These are phyloP conservation scores for Calameuta filiformis DNA, from an alignment of 2,888 invertebrate genomes.

Conservation along the genomic window DNA sequence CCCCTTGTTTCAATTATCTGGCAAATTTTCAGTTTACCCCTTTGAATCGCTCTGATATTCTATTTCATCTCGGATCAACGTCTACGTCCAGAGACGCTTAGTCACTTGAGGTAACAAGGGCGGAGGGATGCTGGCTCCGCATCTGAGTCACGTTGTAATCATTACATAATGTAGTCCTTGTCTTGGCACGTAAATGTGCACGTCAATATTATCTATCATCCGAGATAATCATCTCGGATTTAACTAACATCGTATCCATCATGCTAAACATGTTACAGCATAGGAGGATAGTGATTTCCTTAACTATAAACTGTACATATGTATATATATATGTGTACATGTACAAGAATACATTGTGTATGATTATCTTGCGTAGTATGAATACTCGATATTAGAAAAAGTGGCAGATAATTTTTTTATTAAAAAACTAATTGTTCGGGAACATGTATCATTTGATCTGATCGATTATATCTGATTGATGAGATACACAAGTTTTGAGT, in stretches of 20 bases:
- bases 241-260: not conserved
- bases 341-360: not conserved
- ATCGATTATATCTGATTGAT: not conserved
- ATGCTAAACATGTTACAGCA: not conserved
- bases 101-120: constrained; percentile 10
- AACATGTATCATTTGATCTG: not conserved
- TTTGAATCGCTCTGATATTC: not conserved
- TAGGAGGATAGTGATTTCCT: not conserved
- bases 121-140: not conserved
- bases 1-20: not conserved
- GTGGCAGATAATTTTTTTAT: not conserved
- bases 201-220: constrained; percentile 2
- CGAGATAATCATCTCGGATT: not conserved
- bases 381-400: not conserved
- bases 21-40: not conserved
- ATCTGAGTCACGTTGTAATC: not conserved
- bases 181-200: not conserved
- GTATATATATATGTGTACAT: too few species aligned
- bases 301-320: not conserved
- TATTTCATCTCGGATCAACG: not conserved
- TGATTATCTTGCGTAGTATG: not conserved
- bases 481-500: not conserved
- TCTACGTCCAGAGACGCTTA: constrained; percentile 8
- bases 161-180: not conserved
- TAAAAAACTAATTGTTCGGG: not conserved